Conservation (phyloP, 2,888 invertebrate species). For the Chrysotoxum bicinctum region DNA sequence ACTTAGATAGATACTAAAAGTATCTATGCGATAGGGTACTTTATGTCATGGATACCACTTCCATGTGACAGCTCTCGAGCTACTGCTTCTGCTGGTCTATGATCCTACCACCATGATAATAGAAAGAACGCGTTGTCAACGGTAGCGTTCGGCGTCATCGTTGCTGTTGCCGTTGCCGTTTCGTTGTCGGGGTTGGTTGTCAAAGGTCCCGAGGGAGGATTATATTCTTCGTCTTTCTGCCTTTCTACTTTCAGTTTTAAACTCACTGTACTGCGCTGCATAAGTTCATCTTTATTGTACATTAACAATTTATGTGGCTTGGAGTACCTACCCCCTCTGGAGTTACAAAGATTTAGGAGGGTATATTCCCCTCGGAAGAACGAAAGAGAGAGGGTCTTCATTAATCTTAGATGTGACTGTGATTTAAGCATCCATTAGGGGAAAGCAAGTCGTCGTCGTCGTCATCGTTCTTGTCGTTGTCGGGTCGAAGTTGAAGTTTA, state of each 20-base stretch:
- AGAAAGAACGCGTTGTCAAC: not conserved
- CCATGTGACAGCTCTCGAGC: conserved; percentile 15
- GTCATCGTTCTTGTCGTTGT: not conserved
- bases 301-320: conserved; percentile 51
- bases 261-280: conserved; percentile 34
- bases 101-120: conserved; percentile 37
- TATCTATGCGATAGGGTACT: conserved; percentile 41
- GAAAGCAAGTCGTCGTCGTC: conserved; percentile 2
- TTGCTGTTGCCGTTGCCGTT: not conserved
- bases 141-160: not conserved
- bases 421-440: conserved; percentile 71
- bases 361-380: conserved; percentile 18
- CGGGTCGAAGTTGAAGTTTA: conserved; percentile 60
- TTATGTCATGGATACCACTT: conserved; percentile 27
- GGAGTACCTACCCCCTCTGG: conserved; percentile 18
- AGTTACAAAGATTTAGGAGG: not conserved
- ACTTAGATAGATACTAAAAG: conserved; percentile 41
- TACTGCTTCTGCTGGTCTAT: conserved; percentile 27
- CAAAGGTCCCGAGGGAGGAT: conserved; percentile 64
- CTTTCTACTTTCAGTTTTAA: conserved; percentile 40
- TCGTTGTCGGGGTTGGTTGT: conserved; percentile 26
- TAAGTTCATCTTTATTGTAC: conserved; percentile 8
- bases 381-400: conserved; percentile 39
- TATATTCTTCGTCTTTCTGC: conserved; percentile 32
- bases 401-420: conserved; percentile 72